Evolutionary conservation across 2,797 vertebrate genomes (phyloP).

Genomic region (Ciconia nigra): DNA sequence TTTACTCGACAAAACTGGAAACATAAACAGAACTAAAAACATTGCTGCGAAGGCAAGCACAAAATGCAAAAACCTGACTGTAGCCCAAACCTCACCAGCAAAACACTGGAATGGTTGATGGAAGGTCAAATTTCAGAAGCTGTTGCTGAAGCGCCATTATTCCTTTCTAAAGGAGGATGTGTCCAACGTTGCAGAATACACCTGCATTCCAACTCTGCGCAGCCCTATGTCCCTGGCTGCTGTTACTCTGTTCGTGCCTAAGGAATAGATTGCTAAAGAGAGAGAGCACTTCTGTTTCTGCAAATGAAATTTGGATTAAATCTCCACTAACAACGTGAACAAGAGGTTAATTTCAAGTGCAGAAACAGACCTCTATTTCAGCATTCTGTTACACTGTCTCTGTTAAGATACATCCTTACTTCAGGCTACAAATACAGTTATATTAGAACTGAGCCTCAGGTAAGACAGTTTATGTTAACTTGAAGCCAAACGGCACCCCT

Average conservation of each 20-base stretch:
- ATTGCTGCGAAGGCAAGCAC: not conserved
- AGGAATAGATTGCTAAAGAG: accelerated
- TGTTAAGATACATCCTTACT: not conserved
- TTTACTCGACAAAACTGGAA: not conserved
- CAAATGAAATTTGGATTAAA: not conserved
- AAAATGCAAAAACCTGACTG: not conserved
- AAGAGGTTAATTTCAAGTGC: not conserved
- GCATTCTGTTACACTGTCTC: not conserved
- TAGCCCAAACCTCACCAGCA: not conserved
- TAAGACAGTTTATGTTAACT: not conserved
- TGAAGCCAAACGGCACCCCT: not conserved
- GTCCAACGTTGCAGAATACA: not conserved
- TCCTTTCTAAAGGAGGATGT: accelerated
- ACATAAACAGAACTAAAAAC: not conserved
- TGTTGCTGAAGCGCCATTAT: not conserved
- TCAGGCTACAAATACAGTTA: not conserved
- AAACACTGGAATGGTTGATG: not conserved
- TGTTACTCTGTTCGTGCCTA: accelerated
- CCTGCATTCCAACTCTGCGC: not conserved
- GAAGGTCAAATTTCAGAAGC: not conserved
- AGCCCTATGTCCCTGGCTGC: not conserved
- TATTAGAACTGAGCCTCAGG: not conserved
- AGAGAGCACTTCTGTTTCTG: not conserved
- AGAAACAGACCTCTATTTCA: not conserved
- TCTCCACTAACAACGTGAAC: not conserved